Evolutionary conservation across 2,113 vertebrate genomes (phyloP), one percentile per base, ranked within the genome.

Genomic region (Daboia siamensis): DNA sequence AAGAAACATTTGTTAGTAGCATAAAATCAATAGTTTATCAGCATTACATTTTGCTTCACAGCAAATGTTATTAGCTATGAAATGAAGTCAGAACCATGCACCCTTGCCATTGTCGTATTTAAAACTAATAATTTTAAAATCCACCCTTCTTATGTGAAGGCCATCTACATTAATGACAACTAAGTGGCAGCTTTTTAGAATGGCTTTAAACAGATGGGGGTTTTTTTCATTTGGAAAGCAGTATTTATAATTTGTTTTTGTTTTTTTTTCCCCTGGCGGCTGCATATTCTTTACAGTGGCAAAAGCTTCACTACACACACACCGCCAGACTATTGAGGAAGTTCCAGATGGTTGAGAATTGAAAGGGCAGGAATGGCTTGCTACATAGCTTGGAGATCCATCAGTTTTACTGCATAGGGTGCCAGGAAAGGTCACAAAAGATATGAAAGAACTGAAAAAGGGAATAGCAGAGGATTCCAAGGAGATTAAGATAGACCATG

Each of bases 21-120:
- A 95, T 46, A 90, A 94, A 90, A 87, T 91, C 52, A 92, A 89
- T 84, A 91, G 55, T 93, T 95, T 56, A 33, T 46, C 10, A 85
- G 48, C 4, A 0, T 8, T 88, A 57, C 5, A 48, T 6, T 29
- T 11, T 55, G 84, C 21, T 91, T 39, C 33, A 8, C 10, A 87
- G 59, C 59, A 87, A 87, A 55, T 33, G 44, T 44, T 44, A 87
- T 15, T 61, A 91, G 29, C 48, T 69, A 44, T 26, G 57, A 69
- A 74, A 44, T 55, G 39, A 88, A 88, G 23, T 69, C 12, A 74
- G 17, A 29, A 46, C 48, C 3, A 20, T 54, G 80, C 3, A 2
- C 74, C 10, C 24, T 57, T 46, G 24, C 64, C 23, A 3, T 48
- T 26, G 13, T 55, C 29, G 48, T 29, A 87, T 84, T 84, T 86